Conservation (phyloP, 2,113 vertebrate genomes). For the Centropus unirufus region DNA sequence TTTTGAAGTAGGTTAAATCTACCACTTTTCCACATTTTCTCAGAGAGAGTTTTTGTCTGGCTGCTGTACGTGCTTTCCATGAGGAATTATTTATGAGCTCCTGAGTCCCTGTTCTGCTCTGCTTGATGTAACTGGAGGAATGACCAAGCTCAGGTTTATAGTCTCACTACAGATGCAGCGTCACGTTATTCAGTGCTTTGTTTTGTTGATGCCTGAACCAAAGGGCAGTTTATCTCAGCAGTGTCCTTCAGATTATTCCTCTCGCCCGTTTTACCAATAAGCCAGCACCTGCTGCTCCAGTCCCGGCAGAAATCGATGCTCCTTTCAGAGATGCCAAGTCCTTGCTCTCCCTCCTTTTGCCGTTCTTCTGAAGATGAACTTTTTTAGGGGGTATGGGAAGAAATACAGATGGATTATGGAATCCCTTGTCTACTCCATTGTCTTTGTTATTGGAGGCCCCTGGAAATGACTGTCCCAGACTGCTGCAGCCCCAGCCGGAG, state of each 20-base stretch:
- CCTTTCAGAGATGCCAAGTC: constrained; percentile 18
- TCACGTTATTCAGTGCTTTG: constrained; percentile 51
- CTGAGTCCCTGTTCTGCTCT: constrained; percentile 39
- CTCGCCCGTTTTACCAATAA: constrained; percentile 46
- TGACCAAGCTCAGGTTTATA: constrained; percentile 65
- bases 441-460: background rate
- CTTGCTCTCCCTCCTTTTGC: background rate
- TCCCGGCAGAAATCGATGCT: constrained; percentile 53
- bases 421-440: background rate
- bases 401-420: background rate
- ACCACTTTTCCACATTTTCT: constrained; percentile 65
- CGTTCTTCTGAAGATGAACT: background rate
- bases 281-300: background rate
- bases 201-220: constrained; percentile 66
- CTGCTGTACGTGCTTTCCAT: constrained; percentile 64
- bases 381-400: background rate
- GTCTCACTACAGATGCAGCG: constrained; percentile 58
- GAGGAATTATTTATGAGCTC: constrained; percentile 64
- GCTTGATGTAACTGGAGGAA: constrained; percentile 66
- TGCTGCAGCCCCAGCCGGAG: background rate
- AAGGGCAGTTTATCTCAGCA: constrained; percentile 63
- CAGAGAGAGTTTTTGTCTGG: constrained; percentile 59
- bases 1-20: constrained; percentile 70
- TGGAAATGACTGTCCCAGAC: background rate
- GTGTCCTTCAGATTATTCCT: constrained; percentile 51